Base-by-base conservation (phyloP, 2,797 vertebrate species). In the Gallinago nigripennis region DNA sequence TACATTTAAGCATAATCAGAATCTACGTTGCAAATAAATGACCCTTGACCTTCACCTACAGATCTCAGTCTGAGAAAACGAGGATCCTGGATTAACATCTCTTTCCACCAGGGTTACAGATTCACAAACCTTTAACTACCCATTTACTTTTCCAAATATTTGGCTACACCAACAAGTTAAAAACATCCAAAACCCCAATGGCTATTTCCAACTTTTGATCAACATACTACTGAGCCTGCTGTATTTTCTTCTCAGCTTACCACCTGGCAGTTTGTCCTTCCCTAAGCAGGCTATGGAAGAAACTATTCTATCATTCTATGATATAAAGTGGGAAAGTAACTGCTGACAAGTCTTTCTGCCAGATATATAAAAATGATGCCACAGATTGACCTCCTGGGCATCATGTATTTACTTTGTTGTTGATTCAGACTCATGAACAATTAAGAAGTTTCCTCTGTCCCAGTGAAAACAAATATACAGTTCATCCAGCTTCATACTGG, bases 371-470 rank as follows among this genome's bases (percentile, higher is more conserved):
- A 68, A 83, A 53, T 20, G 68, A 86, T 27, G 41, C 17, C 4
- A 9, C 28, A 53, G 28, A 75, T 21, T 81, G 50, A 95, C 45
- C 45, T 83, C 41, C 57, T 53, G 16, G 25, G 19, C 9, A 23
- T 83, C 35, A 73, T 8, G 51, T 51, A 78, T 88, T 92, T 91
- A 83, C 86, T 91, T 31, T 70, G 43, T 30, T 78, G 51, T 53
- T 86, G 33, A 35, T 86, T 91, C 57, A 88, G 28, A 80, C 27
- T 88, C 56, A 51, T 3, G 43, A 91, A 92, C 5, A 11, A 76
- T 19, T 64, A 81, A 82, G 25, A 82, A 80, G 30, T 53, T 90
- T 75, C 24, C 33, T 63, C 27, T 48, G n/a, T n/a, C 35, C 17
- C 70, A 70, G 14, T 17, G 31, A 75, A 91, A 95, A 68, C 19